phyloP scores from a whole-genome alignment of 2,888 invertebrate genomes.

The Cerastoderma edule region DNA sequence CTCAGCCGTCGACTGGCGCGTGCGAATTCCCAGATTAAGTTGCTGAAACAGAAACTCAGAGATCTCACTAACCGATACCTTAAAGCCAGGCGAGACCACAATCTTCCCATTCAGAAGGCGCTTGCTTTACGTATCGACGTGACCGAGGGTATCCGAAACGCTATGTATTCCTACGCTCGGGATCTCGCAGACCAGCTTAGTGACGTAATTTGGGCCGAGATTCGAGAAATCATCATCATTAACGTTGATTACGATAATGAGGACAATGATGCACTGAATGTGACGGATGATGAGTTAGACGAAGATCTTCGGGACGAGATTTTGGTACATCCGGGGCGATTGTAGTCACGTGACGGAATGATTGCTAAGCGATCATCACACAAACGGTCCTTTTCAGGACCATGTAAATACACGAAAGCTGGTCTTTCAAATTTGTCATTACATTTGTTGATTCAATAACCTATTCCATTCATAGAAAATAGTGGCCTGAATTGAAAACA shows the following conservation, averaged over 20 bases:
- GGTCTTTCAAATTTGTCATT: no score
- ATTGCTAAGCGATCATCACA: background rate
- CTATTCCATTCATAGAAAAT: no score
- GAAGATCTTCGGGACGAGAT: conserved; percentile 31
- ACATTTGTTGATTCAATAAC: no score
- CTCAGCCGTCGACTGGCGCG: conserved; percentile 31
- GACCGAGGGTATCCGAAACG: conserved; percentile 52
- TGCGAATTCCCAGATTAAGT: conserved; percentile 31
- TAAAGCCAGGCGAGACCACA: background rate
- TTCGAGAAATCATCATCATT: conserved; percentile 35
- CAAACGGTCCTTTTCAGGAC: conserved; percentile 52
- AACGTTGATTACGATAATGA: conserved; percentile 50
- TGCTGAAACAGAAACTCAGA: conserved; percentile 38
- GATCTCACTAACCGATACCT: conserved; percentile 43
- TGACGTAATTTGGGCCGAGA: conserved; percentile 37
- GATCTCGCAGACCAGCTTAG: conserved; percentile 47
- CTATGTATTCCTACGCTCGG: conserved; percentile 47
- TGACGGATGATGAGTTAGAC: conserved; percentile 29
- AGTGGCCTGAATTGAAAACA: no score
- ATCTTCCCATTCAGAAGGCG: conserved; percentile 21
- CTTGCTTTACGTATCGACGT: conserved; percentile 51
- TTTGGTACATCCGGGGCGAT: background rate
- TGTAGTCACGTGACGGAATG: background rate
- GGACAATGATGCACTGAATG: conserved; percentile 37
- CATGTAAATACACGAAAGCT: no score